A percentile compares a stretch with the other conserved stretches of the same genome.
These are phyloP conservation scores for Hesperia comma DNA, from an alignment of 2,888 invertebrate species.

Conservation along the genomic window DNA sequence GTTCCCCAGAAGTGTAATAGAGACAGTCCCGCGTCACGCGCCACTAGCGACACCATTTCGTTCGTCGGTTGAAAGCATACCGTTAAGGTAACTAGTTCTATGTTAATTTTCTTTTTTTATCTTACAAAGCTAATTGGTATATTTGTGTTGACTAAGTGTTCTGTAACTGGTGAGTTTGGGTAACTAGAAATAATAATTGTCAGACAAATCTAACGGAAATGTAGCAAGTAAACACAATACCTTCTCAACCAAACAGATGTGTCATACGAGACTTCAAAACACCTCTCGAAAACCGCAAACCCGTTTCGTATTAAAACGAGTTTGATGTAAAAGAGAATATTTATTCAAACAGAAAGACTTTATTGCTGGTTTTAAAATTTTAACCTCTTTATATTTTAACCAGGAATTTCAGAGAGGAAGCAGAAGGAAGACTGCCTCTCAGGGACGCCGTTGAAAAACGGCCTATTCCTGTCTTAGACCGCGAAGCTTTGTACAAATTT, in stretches of 20 bases:
- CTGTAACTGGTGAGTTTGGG: not conserved
- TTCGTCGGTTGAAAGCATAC: slow-evolving; percentile 90
- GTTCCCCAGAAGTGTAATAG: slow-evolving; percentile 68
- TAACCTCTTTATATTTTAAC: not conserved
- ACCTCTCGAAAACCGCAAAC: not conserved
- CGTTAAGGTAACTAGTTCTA: slow-evolving; percentile 68
- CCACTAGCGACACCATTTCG: slow-evolving; percentile 85
- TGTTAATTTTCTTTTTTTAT: slow-evolving; percentile 10
- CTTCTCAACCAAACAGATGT: not conserved
- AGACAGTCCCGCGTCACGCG: slow-evolving; percentile 71
- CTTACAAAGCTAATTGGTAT: not conserved
- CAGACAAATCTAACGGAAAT: not conserved
- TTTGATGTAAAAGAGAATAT: no score
- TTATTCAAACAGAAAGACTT: no score
- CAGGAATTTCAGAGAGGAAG: slow-evolving; percentile 65
- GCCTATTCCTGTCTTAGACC: slow-evolving; percentile 70
- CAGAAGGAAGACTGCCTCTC: slow-evolving; percentile 83
- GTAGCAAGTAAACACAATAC: not conserved
- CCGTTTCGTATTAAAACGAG: not conserved
- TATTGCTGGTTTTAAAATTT: not conserved
- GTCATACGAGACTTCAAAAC: not conserved
- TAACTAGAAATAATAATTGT: not conserved
- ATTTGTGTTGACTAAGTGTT: not conserved
- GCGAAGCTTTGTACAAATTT: slow-evolving; percentile 58
- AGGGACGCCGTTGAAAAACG: slow-evolving; percentile 88